Conservation (phyloP, 2,888 invertebrate genomes). For the Saturnia pavonia region DNA sequence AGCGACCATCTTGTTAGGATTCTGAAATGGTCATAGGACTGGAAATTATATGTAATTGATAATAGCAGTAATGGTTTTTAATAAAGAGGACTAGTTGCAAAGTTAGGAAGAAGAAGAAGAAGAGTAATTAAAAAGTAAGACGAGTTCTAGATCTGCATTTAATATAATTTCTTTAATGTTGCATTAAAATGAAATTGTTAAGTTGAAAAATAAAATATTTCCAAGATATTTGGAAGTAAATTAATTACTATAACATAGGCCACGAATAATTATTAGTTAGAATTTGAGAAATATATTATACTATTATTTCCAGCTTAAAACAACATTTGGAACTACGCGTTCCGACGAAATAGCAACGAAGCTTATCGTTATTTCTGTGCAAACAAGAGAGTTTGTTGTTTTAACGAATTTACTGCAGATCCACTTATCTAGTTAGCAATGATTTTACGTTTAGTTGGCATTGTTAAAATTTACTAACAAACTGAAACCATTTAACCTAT, state of each 20-base stretch:
- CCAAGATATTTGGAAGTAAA: too few species aligned
- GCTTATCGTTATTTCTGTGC: conserved; percentile 36
- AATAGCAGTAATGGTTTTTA: too few species aligned
- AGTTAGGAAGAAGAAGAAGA: too few species aligned
- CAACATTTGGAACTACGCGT: conserved; percentile 23
- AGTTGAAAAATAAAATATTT: too few species aligned
- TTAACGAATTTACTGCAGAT: conserved; percentile 37
- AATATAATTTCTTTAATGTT: too few species aligned
- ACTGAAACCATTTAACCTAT: background rate
- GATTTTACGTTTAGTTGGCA: background rate
- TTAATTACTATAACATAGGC: background rate
- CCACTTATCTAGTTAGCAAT: conserved; percentile 19
- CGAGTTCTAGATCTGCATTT: too few species aligned
- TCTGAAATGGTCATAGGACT: too few species aligned
- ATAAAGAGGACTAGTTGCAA: too few species aligned
- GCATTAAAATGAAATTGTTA: too few species aligned
- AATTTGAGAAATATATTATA: background rate
- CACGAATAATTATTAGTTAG: background rate
- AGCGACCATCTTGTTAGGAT: too few species aligned
- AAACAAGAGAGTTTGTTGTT: conserved; percentile 34
- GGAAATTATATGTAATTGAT: too few species aligned
- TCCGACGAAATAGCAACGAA: conserved; percentile 31
- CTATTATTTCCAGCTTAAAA: background rate
- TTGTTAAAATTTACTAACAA: background rate
- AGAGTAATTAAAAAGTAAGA: too few species aligned